Percentiles rank a stretch among this genome's conserved stretches.
These are phyloP conservation scores for Antennarius maculatus DNA, from an alignment of 2,797 vertebrate genomes.

Conservation along the genomic window DNA sequence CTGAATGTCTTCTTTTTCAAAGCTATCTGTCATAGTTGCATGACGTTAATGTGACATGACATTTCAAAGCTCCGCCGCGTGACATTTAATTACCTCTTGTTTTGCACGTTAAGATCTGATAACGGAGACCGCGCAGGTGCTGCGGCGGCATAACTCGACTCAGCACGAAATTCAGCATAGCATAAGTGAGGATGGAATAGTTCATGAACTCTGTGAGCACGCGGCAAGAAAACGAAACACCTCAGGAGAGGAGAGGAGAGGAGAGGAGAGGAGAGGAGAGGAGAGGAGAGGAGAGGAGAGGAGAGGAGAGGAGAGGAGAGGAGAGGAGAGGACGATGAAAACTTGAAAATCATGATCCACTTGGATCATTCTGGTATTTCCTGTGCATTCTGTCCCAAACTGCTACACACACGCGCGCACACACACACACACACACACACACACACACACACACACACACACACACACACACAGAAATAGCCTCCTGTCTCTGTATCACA, in stretches of 20 bases:
- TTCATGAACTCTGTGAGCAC: too few relatives aligned
- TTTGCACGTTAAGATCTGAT: neutral
- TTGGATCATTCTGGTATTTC: conserved; percentile 82
- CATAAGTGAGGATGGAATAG: too few relatives aligned
- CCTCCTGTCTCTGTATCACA: conserved; percentile 28
- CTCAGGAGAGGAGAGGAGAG: too few relatives aligned
- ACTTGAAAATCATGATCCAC: conserved; percentile 57
- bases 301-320: too few relatives aligned
- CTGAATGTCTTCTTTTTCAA: conserved; percentile 1
- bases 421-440: conserved; percentile 53
- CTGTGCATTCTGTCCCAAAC: conserved; percentile 69
- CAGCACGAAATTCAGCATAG: neutral
- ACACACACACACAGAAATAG: conserved; percentile 37
- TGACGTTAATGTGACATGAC: too few relatives aligned
- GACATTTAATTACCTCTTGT: too few relatives aligned
- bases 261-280: too few relatives aligned
- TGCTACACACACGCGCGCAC: conserved; percentile 55
- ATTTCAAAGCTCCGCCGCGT: neutral
- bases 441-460: conserved; percentile 44
- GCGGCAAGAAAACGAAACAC: too few relatives aligned
- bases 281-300: too few relatives aligned
- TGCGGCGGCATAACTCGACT: neutral
- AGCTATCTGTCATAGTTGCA: neutral
- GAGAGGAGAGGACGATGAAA: conserved; percentile 35
- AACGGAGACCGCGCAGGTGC: neutral